These are phyloP conservation scores for Melanerpes aurifrons DNA, from an alignment of 2,113 vertebrate species.

Conservation along the genomic window DNA sequence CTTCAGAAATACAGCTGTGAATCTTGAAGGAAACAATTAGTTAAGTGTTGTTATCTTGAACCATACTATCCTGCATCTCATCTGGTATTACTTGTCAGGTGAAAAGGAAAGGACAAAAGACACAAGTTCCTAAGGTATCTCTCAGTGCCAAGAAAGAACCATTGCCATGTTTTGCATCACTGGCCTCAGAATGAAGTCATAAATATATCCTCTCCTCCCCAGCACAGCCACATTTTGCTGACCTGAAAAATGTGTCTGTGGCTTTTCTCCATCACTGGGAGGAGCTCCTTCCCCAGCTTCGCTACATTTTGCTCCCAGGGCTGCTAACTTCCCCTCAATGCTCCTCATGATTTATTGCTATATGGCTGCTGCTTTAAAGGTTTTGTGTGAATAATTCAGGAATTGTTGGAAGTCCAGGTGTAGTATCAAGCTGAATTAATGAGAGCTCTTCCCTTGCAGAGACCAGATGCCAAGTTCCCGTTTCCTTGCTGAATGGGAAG, in stretches of 20 bases:
- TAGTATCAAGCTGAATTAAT: slow-evolving; percentile 13
- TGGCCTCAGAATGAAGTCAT: not conserved
- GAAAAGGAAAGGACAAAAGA: not conserved
- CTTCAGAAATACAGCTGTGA: not conserved
- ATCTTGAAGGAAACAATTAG: not conserved
- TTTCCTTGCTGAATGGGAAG: slow-evolving; percentile 81
- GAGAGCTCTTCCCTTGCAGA: slow-evolving; percentile 68
- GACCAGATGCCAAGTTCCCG: slow-evolving; percentile 80
- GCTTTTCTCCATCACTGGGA: not conserved
- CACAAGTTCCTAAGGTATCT: not conserved
- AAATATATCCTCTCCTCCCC: not conserved
- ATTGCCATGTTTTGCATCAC: not conserved
- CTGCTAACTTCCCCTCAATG: not conserved
- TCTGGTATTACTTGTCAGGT: not conserved
- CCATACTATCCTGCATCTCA: not conserved
- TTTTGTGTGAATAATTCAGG: not conserved
- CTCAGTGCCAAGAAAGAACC: not conserved
- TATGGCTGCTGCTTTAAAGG: not conserved
- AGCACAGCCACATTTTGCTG: not conserved
- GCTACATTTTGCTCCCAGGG: not conserved
- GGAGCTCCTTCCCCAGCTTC: not conserved
- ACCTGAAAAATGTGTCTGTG: not conserved
- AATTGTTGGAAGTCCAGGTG: not conserved
- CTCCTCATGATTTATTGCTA: not conserved
- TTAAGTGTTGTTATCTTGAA: not conserved